Evolutionary conservation across 2,797 vertebrate species (phyloP), one percentile per base, ranked within the genome.

Genomic region (Tragelaphus oryx): DNA sequence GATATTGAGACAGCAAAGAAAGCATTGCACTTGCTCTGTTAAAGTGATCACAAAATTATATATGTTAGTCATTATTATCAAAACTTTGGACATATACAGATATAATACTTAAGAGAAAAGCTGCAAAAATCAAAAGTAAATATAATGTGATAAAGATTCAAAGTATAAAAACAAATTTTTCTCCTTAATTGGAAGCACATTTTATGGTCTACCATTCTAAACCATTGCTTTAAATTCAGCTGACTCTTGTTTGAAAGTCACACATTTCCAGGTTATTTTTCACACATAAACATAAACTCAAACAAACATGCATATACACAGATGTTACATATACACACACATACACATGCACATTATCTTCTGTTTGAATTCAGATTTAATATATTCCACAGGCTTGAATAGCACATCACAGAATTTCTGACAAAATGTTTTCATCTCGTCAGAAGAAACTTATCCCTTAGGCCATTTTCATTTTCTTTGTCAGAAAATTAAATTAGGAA

Each of bases 1-100:
- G 52, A 46, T 94, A 96, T 95, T 91, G 91, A 96, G 87, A 76
- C 48, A 88, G 6, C 93, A 95, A 96, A 93, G 88, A 90, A 28
- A 86, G 80, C 65, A 92, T 60, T 92, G 37, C 9, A 11, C 86
- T 97, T 62, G 30, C n/a, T 87, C 79, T 44, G 57, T 93, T 88
- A 86, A 59, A 95, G 86, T 87, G 90, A 94, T 94, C 62, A 50
- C 59, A 76, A 75, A 95, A 91, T 79, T 87, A 93, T 96, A 95
- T 96, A 71, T 24, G 6, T 96, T 95, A 87, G 33, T 88, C 79
- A 92, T 24, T 81, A 33, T 88, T 33, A 89, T 93, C 37, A 89
- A 96, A 82, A 65, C 37, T 10, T 76, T 74, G 6, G 59, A 33
- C 78, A 65, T 30, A 71, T 48, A 55, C 11, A 76, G 30, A 96